Evolutionary conservation across 2,797 vertebrate species (phyloP).

Genomic region (Eurystomus glaucurus): DNA sequence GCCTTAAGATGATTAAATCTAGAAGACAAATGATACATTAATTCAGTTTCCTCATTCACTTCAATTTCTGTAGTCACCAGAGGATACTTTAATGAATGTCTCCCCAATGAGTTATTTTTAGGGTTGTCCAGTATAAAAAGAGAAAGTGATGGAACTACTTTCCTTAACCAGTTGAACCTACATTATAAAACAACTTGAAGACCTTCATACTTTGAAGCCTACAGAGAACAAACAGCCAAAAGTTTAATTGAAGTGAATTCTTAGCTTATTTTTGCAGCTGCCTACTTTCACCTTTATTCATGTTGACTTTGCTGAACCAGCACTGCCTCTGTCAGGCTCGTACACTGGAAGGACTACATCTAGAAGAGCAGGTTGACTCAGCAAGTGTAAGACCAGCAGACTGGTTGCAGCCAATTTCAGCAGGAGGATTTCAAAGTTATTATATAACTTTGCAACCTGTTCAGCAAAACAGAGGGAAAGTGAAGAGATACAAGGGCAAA

Average conservation of each 20-base stretch:
- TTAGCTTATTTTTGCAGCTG: background rate
- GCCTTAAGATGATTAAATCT: background rate
- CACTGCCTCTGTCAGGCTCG: background rate
- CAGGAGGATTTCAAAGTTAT: constrained; percentile 32
- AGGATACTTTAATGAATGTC: background rate
- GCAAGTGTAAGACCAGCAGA: constrained; percentile 15
- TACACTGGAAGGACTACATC: background rate
- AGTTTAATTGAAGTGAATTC: background rate
- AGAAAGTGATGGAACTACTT: background rate
- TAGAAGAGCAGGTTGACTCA: constrained; percentile 44
- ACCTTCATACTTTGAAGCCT: background rate
- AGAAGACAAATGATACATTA: background rate
- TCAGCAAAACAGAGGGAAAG: constrained; percentile 38
- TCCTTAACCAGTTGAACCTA: background rate
- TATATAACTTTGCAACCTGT: constrained; percentile 55
- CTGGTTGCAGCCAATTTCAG: constrained; percentile 24
- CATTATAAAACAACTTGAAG: background rate
- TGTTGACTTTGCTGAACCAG: constrained; percentile 46
- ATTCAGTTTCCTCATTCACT: constrained; percentile 1
- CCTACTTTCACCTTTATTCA: background rate
- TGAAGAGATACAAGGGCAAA: constrained; percentile 25
- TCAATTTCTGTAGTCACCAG: background rate
- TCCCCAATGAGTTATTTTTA: background rate
- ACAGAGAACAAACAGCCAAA: background rate
- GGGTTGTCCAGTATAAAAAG: background rate